Evolutionary conservation across 2,888 invertebrate species (phyloP), one percentile per base, ranked within the genome.

Genomic region (Conchocele bisecta): DNA sequence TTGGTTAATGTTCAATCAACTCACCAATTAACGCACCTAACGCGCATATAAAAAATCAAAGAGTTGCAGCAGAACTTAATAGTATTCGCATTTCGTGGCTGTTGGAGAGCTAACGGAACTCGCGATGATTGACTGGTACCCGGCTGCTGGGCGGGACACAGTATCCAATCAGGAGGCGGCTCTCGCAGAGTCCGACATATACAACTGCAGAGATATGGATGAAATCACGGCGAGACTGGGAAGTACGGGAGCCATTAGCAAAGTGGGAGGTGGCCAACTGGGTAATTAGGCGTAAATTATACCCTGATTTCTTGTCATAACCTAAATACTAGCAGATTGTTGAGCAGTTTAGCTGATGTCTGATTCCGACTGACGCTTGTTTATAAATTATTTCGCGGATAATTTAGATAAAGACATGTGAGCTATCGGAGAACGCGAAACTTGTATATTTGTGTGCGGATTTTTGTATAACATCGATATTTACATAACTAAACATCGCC

Each of bases 371-470:
- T 76, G 72, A 72, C 69, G 69, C 72, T 76, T 76, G 76, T 76
- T 76, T 76, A 71, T 76, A 72, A 72, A 76, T 76, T 76, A 72
- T 72, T 72, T 76, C 61, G 53, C 56, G 72, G 68, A 72, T 76
- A 72, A 76, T 76, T 72, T 76, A 72, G 72, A 72, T 72, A 76
- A 72, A 67, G 65, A 76, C 65, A 76, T 69, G 65, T 69, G 72
- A 76, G 69, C 60, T 68, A 72, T 60, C 56, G 68, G 66, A 28
- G 48, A 28, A 29, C 31, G 48, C 28, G 31, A 28, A 48, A 48
- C 13, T 48, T 48, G 28, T 29, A 48, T 29, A 28, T 29, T 17
- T n/a, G 31, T 17, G 26, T 48, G 28, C 48, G 31, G 28, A 48
- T 48, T n/a, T n/a, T n/a, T n/a, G n/a, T n/a, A n/a, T n/a, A n/a